Base-by-base conservation (phyloP, 2,888 invertebrate species). In the Tipula vernalis region DNA sequence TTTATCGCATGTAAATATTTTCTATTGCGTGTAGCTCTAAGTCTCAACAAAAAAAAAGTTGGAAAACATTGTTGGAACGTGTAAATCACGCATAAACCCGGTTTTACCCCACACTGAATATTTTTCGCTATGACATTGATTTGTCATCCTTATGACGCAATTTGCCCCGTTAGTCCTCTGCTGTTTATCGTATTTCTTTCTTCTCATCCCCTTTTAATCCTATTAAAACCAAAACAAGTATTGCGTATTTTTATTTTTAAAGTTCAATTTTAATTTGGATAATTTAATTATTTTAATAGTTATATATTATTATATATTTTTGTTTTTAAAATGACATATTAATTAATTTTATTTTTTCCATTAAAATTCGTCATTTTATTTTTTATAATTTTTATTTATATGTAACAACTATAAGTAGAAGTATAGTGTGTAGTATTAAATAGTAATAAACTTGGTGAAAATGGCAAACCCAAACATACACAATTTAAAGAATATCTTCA, bases 401-500 rank as follows among this genome's bases (percentile, higher is more conserved):
- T 85, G 39, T 85, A 85, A 36, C 15, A 41, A 36, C 36, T 41
- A 85, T 36, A 85, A 85, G 1, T 85, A 41, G 15, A 85, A 85
- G 84, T 15, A 85, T 28, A 28, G 0, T 1, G 36, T 41, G n/a
- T 36, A 3, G 28, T 28, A 28, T 28, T 28, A 10, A 15, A 83
- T 10, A 36, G 36, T 36, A 39, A 12, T 41, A 41, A 83, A 15
- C 15, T 51, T 15, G 18, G 39, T 85, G 13, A 39, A 83, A 83
- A 85, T 85, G 13, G 18, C n/a, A 51, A n/a, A n/a, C n/a, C n/a
- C n/a, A n/a, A n/a, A 6, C 39, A 6, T 71, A 6, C 57, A 18
- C 10, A 0, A 41, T 71, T 88, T 88, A 88, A 88, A 88, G 88
- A 87, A 88, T 87, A 87, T 88, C 92, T 89, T 93, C 93, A 88